A percentile compares a stretch with the other conserved stretches of the same genome.
phyloP scores from a whole-genome alignment of 2,797 vertebrate species.

The Taenioides sp. region DNA sequence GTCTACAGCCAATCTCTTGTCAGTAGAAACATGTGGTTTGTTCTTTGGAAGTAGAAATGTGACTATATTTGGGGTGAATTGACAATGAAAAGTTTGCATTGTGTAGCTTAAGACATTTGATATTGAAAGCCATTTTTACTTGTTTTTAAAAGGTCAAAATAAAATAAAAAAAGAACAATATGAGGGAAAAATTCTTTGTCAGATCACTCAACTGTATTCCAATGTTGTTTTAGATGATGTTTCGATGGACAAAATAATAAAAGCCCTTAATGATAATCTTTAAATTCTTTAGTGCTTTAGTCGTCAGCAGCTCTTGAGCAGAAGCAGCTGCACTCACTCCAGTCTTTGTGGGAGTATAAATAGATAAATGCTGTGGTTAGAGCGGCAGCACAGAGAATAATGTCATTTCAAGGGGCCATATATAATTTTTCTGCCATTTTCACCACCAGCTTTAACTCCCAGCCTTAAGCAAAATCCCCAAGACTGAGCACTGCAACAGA shows the following conservation, averaged over 20 bases:
- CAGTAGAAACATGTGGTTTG: too few species aligned
- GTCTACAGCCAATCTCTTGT: too few species aligned
- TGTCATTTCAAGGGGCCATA: constrained; percentile 53
- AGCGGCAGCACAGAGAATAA: constrained; percentile 59
- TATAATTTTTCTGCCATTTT: constrained; percentile 54
- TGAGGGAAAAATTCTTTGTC: background rate
- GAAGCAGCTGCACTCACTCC: constrained; percentile 48
- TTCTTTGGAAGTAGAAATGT: too few species aligned
- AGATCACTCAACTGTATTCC: background rate
- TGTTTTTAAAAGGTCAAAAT: background rate
- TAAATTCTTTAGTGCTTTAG: constrained; percentile 13
- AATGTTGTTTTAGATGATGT: too few species aligned
- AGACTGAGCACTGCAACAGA: constrained; percentile 19
- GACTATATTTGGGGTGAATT: too few species aligned
- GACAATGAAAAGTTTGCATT: background rate
- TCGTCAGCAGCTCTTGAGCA: constrained; percentile 29
- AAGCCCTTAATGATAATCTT: background rate
- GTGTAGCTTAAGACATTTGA: background rate
- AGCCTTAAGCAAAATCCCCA: constrained; percentile 36
- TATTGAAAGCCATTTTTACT: background rate
- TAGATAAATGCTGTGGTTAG: constrained; percentile 61
- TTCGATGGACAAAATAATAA: background rate
- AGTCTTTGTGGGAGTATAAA: constrained; percentile 69
- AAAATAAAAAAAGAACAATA: background rate
- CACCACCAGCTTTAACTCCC: constrained; percentile 33